phyloP scores from a whole-genome alignment of 1,140 invertebrate species.

The Pseudomyrmex pallidus region DNA sequence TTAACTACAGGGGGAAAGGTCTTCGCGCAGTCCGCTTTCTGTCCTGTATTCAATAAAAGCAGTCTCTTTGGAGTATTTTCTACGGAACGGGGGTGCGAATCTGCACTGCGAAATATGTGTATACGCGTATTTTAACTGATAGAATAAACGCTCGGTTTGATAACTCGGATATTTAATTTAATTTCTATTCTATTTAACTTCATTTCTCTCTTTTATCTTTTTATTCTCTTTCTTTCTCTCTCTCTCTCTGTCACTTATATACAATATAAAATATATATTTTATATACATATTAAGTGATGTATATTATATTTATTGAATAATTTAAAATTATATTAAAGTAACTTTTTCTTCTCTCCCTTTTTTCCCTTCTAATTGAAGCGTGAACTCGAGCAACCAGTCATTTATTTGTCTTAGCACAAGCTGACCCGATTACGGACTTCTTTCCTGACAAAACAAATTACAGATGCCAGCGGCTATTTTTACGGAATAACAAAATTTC shows the following conservation, averaged over 20 bases:
- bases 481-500: constrained; percentile 48
- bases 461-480: constrained; percentile 18
- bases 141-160: neutral
- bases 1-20: neutral
- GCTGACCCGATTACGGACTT: constrained; percentile 15
- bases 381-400: neutral
- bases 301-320: neutral
- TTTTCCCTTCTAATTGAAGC: too few species aligned
- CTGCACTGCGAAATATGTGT: neutral
- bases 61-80: neutral
- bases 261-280: too few species aligned
- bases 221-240: too few species aligned
- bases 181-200: too few species aligned
- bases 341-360: too few species aligned
- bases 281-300: too few species aligned
- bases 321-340: neutral
- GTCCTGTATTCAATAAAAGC: constrained; percentile 17
- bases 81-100: neutral
- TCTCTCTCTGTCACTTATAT: too few species aligned
- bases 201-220: too few species aligned
- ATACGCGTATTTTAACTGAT: constrained; percentile 1
- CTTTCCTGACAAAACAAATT: constrained; percentile 34
- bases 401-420: constrained; percentile 19
- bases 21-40: neutral
- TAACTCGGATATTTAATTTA: too few species aligned